Conservation (phyloP, 2,888 invertebrate species). For the Clivina fossor region DNA sequence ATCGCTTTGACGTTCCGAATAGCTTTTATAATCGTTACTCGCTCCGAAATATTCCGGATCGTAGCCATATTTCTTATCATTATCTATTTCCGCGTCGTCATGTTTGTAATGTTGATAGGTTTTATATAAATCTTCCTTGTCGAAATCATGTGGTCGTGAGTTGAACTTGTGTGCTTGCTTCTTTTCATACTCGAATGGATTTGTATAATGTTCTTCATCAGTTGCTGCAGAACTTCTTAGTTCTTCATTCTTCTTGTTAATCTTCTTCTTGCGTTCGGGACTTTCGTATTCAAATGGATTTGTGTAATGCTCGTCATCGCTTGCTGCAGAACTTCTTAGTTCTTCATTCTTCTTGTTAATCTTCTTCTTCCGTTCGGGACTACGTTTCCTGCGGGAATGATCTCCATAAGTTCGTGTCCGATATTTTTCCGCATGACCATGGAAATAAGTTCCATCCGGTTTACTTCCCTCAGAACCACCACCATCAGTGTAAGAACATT, state of each 20-base stretch:
- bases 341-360: constrained; percentile 43
- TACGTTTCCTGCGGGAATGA: constrained; percentile 50
- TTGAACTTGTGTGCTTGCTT: constrained; percentile 51
- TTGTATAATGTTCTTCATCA: constrained; percentile 52
- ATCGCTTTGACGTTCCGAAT: constrained; percentile 64
- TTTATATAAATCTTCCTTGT: constrained; percentile 51
- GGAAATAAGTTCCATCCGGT: constrained; percentile 52
- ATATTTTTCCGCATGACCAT: constrained; percentile 48
- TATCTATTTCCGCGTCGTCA: constrained; percentile 52
- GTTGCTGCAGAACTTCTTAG: constrained; percentile 36
- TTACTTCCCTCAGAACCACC: too few species aligned
- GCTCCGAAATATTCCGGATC: constrained; percentile 57
- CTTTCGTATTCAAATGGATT: constrained; percentile 59
- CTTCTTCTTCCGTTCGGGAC: constrained; percentile 52
- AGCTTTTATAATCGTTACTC: constrained; percentile 58
- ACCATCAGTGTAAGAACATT: constrained; percentile 61
- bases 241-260: constrained; percentile 42
- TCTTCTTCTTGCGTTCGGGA: too few species aligned
- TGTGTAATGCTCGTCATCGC: constrained; percentile 52
- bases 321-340: constrained; percentile 34
- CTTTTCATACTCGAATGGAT: constrained; percentile 59
- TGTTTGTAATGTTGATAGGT: constrained; percentile 51
- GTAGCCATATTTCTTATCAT: constrained; percentile 56
- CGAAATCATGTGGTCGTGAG: constrained; percentile 58
- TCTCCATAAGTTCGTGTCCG: constrained; percentile 42